Evolutionary conservation across 1,140 invertebrate genomes (phyloP), one percentile per base, ranked within the genome.

Genomic region (Homalodisca vitripennis): DNA sequence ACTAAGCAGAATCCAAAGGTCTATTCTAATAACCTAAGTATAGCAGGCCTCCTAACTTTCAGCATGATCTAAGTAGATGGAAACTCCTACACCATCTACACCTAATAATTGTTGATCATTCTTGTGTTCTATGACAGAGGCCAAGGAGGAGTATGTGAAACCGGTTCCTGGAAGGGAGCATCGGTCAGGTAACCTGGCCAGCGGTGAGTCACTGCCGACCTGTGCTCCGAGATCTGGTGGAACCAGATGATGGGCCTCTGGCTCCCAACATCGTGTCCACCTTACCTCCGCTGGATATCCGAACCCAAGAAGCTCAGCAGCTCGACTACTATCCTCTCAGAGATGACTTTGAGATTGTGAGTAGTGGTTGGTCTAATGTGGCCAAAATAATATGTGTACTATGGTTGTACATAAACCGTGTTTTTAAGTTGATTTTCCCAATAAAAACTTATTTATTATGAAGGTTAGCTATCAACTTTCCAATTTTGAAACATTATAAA

Each of bases 321-420:
- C 80, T 84, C 47, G 94, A 94, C n/a, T 98, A 97, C 75, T 96
- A 97, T 91, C 92, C 94, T 17, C 91, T 94, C 77, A 85, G 95
- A 77, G 95, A 98, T 86, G 95, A 98, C 79, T 98, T 97, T 85
- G 95, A 98, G 85, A 88, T 92, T 78, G 92, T 91, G 80, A 60
- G 55, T 41, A 41, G 6, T n/a, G n/a, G n/a, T n/a, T n/a, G n/a
- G n/a, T n/a, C n/a, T n/a, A n/a, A n/a, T n/a, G n/a, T n/a, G n/a
- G n/a, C n/a, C n/a, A n/a, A n/a, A n/a, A n/a, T n/a, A n/a, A n/a
- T n/a, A n/a, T n/a, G n/a, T n/a, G n/a, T n/a, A n/a, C n/a, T n/a
- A n/a, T n/a, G n/a, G n/a, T n/a, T n/a, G n/a, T n/a, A n/a, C n/a
- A n/a, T n/a, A n/a, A n/a, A n/a, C n/a, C n/a, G n/a, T n/a, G n/a